Conservation (phyloP, 2,888 invertebrate genomes). For the Polymixis lichenea region DNA sequence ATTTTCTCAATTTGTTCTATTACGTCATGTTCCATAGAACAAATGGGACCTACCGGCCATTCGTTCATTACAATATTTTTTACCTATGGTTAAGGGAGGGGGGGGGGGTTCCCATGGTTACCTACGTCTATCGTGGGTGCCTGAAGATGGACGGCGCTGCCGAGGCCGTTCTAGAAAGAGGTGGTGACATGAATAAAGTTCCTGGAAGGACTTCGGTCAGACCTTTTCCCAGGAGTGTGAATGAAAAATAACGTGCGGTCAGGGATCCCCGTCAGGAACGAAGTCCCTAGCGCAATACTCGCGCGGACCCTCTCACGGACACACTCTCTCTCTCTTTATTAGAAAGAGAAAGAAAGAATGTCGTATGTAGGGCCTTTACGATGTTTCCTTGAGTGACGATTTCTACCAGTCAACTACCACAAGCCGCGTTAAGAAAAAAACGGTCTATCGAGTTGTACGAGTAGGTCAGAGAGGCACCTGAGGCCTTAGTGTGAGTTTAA, state of each 20-base stretch:
- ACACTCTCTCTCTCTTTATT: neutral
- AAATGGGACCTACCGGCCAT: too few relatives aligned
- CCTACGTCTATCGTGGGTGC: neutral
- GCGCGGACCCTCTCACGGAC: neutral
- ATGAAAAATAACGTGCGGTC: neutral
- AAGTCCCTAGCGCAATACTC: neutral
- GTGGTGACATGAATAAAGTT: too few relatives aligned
- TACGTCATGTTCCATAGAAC: too few relatives aligned
- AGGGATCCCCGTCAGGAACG: neutral
- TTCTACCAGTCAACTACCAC: neutral
- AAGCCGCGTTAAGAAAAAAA: neutral
- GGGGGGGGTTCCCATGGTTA: too few relatives aligned
- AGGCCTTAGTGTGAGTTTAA: too few relatives aligned
- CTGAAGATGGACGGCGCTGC: neutral
- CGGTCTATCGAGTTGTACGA: too few relatives aligned
- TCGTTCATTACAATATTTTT: too few relatives aligned
- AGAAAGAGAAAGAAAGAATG: neutral
- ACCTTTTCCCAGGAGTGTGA: neutral
- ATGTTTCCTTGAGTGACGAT: neutral
- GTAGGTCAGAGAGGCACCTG: too few relatives aligned
- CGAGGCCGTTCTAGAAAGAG: neutral
- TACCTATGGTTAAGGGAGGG: too few relatives aligned
- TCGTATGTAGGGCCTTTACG: neutral
- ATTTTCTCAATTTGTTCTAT: too few relatives aligned
- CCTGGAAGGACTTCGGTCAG: neutral